Evolutionary conservation across 2,797 vertebrate species (phyloP).

Genomic region (Tadarida brasiliensis): DNA sequence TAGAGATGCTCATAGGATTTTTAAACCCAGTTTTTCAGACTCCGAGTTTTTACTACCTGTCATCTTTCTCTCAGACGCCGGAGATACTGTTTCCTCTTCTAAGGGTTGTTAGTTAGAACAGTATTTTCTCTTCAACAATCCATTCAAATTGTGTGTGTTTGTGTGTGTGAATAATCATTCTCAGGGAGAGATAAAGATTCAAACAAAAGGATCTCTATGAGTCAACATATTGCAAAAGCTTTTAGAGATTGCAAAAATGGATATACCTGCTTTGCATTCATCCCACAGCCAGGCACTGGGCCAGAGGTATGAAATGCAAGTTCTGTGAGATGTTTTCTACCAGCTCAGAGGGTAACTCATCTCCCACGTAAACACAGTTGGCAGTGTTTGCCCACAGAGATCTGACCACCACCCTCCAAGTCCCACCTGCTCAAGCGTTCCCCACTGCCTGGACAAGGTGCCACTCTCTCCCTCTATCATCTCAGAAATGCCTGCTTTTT

Average conservation of each 20-base stretch:
- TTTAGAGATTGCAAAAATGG: not conserved
- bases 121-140: slow-evolving; percentile 18
- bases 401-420: not conserved
- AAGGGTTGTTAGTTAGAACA: not conserved
- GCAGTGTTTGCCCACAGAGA: not conserved
- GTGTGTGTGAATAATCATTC: not conserved
- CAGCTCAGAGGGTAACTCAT: not conserved
- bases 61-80: not conserved
- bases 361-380: not conserved
- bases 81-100: not conserved
- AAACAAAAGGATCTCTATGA: not conserved
- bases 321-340: not conserved
- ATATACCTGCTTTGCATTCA: not conserved
- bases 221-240: slow-evolving; percentile 27
- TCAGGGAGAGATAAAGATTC: slow-evolving; percentile 23
- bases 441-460: not conserved
- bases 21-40: slow-evolving; percentile 39
- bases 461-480: not conserved
- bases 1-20: not conserved
- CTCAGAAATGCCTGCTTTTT: slow-evolving; percentile 20
- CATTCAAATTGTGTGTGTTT: not conserved
- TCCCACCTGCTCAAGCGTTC: not conserved
- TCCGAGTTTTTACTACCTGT: not conserved
- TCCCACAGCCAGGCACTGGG: not conserved
- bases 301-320: not conserved